Conservation (phyloP, 2,888 invertebrate species). For the Sphaerophoria taeniata region DNA sequence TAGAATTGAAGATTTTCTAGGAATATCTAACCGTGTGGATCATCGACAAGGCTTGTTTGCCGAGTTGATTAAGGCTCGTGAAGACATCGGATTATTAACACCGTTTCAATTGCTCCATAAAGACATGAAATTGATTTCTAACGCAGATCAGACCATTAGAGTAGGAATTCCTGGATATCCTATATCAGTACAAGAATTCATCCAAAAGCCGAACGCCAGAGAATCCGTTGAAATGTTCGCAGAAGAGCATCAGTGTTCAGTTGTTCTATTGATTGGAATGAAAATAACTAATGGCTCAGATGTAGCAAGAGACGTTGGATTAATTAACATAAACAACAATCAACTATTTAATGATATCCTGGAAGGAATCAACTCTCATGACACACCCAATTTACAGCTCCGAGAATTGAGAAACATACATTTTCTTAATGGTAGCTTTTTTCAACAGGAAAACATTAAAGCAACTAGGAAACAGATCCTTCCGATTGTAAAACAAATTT, state of each 20-base stretch:
- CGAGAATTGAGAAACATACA: slow-evolving; percentile 80
- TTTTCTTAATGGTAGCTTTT: slow-evolving; percentile 83
- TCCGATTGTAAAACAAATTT: slow-evolving; percentile 85
- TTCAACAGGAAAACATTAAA: slow-evolving; percentile 85
- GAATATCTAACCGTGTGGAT: slow-evolving; percentile 79
- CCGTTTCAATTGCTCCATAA: slow-evolving; percentile 88
- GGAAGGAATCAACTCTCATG: slow-evolving; percentile 69
- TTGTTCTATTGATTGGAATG: slow-evolving; percentile 87
- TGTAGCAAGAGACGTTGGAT: slow-evolving; percentile 85
- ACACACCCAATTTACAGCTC: slow-evolving; percentile 79
- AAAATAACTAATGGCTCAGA: slow-evolving; percentile 82
- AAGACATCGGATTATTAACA: slow-evolving; percentile 87
- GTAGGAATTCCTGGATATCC: slow-evolving; percentile 84
- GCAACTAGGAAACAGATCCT: slow-evolving; percentile 88
- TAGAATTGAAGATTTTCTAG: slow-evolving; percentile 85
- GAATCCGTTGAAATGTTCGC: slow-evolving; percentile 84
- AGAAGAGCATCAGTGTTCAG: slow-evolving; percentile 80
- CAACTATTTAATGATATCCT: slow-evolving; percentile 77
- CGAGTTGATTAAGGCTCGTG: slow-evolving; percentile 86
- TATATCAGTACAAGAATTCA: slow-evolving; percentile 78
- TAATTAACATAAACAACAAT: slow-evolving; percentile 81
- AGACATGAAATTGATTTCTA: slow-evolving; percentile 88
- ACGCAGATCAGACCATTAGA: slow-evolving; percentile 83
- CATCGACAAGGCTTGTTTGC: slow-evolving; percentile 83
- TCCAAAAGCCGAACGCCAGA: slow-evolving; percentile 80